Percentiles rank a stretch among this genome's conserved stretches.
Evolutionary conservation across 2,888 invertebrate species (phyloP).

Genomic region (Aplocera efformata): DNA sequence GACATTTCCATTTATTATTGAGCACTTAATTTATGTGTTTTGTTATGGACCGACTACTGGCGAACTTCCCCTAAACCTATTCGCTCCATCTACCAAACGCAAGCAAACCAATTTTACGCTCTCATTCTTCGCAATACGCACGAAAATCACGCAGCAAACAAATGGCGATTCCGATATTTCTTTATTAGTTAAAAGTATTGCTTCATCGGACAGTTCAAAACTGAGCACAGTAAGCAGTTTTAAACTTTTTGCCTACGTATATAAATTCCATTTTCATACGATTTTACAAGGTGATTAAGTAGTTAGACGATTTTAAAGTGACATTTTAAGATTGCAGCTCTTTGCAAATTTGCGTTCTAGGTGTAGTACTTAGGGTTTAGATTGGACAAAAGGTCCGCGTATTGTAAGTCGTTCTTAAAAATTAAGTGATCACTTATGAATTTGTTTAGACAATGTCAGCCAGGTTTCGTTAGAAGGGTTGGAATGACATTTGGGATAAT

Average conservation of each 20-base stretch:
- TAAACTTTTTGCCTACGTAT: slow-evolving; percentile 30
- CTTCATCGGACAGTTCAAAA: slow-evolving; percentile 63
- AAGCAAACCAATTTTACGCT: slow-evolving; percentile 28
- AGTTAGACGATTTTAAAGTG: slow-evolving; percentile 40
- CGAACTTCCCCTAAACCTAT: slow-evolving; percentile 40
- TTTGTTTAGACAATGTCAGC: slow-evolving; percentile 71
- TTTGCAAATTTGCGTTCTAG: slow-evolving; percentile 16
- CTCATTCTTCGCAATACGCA: slow-evolving; percentile 18
- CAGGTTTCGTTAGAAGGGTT: slow-evolving; percentile 73
- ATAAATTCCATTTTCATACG: slow-evolving; percentile 37
- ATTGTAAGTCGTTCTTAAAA: slow-evolving; percentile 39
- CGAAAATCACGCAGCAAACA: slow-evolving; percentile 20
- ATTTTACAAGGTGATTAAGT: slow-evolving; percentile 36
- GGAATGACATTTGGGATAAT: slow-evolving; percentile 71
- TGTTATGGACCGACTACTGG: slow-evolving; percentile 78
- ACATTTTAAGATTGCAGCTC: slow-evolving; percentile 48
- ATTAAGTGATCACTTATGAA: slow-evolving; percentile 60
- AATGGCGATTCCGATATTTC: slow-evolving; percentile 32
- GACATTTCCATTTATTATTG: slow-evolving; percentile 82
- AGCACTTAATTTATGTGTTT: slow-evolving; percentile 82
- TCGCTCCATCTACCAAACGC: slow-evolving; percentile 26
- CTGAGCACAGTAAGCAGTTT: slow-evolving; percentile 32
- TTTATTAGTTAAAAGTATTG: slow-evolving; percentile 39
- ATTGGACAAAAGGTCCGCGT: slow-evolving; percentile 18
- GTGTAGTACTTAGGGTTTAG: slow-evolving; percentile 10